Evolutionary conservation across 1,140 invertebrate genomes (phyloP), one percentile per base, ranked within the genome.

Genomic region (Myzus persicae): DNA sequence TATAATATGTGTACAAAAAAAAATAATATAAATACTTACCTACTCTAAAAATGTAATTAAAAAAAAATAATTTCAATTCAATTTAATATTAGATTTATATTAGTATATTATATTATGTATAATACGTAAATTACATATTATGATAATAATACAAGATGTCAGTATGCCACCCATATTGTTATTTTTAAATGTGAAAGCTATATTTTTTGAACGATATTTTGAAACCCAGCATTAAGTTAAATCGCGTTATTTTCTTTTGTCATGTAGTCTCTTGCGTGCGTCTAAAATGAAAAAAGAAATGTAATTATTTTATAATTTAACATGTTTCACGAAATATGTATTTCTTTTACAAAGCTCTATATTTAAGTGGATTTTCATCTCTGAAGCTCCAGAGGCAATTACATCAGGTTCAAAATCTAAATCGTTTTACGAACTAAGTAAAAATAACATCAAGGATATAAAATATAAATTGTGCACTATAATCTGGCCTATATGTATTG

Each of bases 391-490:
- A 85, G 22, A 85, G 38, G 38, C 40, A 85, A 85, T 85, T 42
- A 85, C 40, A 42, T 85, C 24, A 24, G 11, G 9, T 85, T 85
- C 40, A 44, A 22, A 85, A 85, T 85, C 9, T 42, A 85, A 85
- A 85, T 42, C 82, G 26, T 85, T 85, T 85, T 85, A 82, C 22
- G 22, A 22, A 82, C 81, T 82, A 38, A 82, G 36, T 82, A 82
- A 38, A 38, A 82, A 81, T 24, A 38, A 82, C n/a, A 82, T 82
- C 38, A 38, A 82, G 81, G 36, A 82, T 24, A 38, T 82, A 38
- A 24, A 40, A 38, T 82, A 22, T 82, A 82, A 22, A 22, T 82
- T 38, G 6, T 82, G 38, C 20, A 24, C 48, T 51, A 51, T 38
- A 82, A 82, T 38, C 36, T 82, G 1, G 20, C 8, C 11, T 82